Evolutionary conservation across 2,888 invertebrate species (phyloP).

Genomic region (Lasiommata megera): DNA sequence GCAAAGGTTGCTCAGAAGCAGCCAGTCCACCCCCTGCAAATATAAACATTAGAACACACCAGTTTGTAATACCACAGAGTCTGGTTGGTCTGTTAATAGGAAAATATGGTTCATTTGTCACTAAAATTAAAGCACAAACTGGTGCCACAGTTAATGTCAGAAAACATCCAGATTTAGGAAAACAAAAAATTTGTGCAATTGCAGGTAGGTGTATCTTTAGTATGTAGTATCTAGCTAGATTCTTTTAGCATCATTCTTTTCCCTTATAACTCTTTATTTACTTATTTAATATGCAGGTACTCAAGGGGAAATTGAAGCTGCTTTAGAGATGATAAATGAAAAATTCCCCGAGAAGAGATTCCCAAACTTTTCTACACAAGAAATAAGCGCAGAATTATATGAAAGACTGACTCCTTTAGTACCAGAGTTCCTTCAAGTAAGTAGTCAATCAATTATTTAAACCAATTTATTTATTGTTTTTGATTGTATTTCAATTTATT

Average conservation of each 20-base stretch:
- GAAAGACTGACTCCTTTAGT: conserved; percentile 72
- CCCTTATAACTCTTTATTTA: no score
- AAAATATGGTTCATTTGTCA: conserved; percentile 89
- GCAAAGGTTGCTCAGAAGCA: conserved; percentile 88
- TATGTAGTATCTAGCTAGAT: no score
- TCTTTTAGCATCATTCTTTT: no score
- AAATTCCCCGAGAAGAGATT: conserved; percentile 91
- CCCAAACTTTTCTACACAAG: conserved; percentile 88
- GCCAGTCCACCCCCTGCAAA: conserved; percentile 86
- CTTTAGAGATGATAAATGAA: conserved; percentile 91
- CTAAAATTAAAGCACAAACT: conserved; percentile 88
- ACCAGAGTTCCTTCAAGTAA: conserved; percentile 82
- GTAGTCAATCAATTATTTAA: conserved; percentile 24
- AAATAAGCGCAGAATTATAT: conserved; percentile 78
- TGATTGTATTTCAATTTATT: not conserved
- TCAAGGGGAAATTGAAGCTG: conserved; percentile 88
- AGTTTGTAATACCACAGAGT: conserved; percentile 87
- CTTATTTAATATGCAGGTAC: conserved; percentile 75
- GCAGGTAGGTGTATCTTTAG: no score
- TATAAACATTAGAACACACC: conserved; percentile 82
- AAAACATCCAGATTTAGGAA: conserved; percentile 86
- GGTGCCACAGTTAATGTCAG: conserved; percentile 90
- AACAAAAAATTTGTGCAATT: conserved; percentile 91
- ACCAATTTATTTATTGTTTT: not conserved
- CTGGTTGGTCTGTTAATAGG: conserved; percentile 95